These are phyloP conservation scores for Acipenser oxyrinchus DNA, from an alignment of 2,797 vertebrate species.

Conservation along the genomic window DNA sequence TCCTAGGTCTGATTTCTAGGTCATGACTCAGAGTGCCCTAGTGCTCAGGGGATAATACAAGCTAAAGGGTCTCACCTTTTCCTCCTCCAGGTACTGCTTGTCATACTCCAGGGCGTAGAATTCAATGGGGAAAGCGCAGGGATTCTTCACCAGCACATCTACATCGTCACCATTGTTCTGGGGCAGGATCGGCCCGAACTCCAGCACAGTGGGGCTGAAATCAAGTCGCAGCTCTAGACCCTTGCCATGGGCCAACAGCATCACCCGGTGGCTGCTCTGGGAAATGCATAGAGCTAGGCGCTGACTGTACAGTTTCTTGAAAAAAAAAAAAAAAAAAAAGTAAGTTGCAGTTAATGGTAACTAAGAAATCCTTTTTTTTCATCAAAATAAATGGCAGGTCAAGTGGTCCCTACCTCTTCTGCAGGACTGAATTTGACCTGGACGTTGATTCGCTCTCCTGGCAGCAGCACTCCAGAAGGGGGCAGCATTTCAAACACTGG, in stretches of 20 bases:
- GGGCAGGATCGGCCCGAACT: slow-evolving; percentile 68
- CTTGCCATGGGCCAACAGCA: slow-evolving; percentile 54
- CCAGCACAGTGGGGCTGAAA: slow-evolving; percentile 53
- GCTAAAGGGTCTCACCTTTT: slow-evolving; percentile 58
- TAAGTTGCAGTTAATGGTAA: not conserved
- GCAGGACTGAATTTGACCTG: slow-evolving; percentile 72
- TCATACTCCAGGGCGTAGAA: slow-evolving; percentile 85
- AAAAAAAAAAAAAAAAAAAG: slow-evolving; percentile 18
- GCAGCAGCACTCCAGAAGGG: slow-evolving; percentile 50
- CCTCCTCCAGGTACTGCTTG: slow-evolving; percentile 71
- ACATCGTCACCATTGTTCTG: slow-evolving; percentile 42
- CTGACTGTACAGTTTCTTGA: slow-evolving; percentile 64
- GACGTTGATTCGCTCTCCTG: slow-evolving; percentile 56
- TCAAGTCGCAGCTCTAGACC: slow-evolving; percentile 70
- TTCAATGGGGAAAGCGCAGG: slow-evolving; percentile 75
- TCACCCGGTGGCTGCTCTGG: slow-evolving; percentile 55
- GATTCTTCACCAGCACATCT: slow-evolving; percentile 69
- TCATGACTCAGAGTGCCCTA: no score
- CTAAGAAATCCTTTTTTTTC: slow-evolving; percentile 3
- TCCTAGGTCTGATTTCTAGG: no score
- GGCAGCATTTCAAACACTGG: slow-evolving; percentile 64
- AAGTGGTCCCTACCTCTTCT: slow-evolving; percentile 58
- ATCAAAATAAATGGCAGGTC: not conserved
- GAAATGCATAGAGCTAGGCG: slow-evolving; percentile 51
- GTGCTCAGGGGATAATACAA: no score